A percentile compares a stretch with the other conserved stretches of the same genome.
phyloP scores from a whole-genome alignment of 1,140 invertebrate genomes.

The Drosophila carrolli region DNA sequence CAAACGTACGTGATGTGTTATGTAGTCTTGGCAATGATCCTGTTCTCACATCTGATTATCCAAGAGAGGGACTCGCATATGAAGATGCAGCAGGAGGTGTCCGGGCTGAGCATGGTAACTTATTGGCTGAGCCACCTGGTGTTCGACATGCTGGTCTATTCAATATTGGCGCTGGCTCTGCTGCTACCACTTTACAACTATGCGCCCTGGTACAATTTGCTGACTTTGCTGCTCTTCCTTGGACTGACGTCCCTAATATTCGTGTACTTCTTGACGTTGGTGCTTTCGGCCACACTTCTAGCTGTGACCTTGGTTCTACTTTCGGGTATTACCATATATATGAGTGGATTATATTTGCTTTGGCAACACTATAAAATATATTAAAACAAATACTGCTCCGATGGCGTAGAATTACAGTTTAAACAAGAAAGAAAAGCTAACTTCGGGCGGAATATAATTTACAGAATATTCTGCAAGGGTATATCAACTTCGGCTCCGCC shows the following conservation, averaged over 20 bases:
- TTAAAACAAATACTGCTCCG: too few species aligned
- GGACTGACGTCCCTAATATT: conserved; percentile 5
- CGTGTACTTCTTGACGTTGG: background rate
- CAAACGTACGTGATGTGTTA: background rate
- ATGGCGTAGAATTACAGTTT: too few species aligned
- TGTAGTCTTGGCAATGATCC: background rate
- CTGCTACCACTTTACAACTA: background rate
- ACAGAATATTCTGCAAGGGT: too few species aligned
- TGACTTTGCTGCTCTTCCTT: background rate
- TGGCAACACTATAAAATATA: too few species aligned
- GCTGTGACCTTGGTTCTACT: background rate
- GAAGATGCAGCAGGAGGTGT: conserved; percentile 25
- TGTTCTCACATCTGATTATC: background rate
- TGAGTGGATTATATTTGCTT: background rate
- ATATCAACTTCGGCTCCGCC: too few species aligned
- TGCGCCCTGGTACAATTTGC: background rate
- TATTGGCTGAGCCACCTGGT: conserved; percentile 28
- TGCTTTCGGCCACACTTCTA: background rate
- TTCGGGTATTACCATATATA: background rate
- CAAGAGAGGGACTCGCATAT: conserved; percentile 5
- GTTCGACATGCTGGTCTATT: conserved; percentile 6
- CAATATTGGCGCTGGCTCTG: background rate
- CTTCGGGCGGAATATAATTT: too few species aligned
- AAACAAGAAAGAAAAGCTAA: too few species aligned
- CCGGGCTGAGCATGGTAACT: conserved; percentile 20